phyloP scores from a whole-genome alignment of 2,113 vertebrate genomes.

The Thymallus thymallus region DNA sequence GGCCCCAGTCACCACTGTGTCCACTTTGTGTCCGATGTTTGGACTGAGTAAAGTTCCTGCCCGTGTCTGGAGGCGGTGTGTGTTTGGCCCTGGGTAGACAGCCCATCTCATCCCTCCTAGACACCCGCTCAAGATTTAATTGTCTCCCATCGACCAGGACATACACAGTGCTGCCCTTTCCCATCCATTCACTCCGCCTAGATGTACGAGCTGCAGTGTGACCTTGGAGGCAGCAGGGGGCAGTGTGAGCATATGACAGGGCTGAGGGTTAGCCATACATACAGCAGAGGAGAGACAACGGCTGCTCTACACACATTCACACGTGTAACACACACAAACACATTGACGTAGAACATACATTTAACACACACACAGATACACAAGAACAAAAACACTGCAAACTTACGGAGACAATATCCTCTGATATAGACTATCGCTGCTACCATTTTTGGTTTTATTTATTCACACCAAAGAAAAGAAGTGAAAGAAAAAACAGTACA shows the following conservation, averaged over 20 bases:
- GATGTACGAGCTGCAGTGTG: slow-evolving; percentile 11
- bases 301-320: background rate
- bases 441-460: background rate
- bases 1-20: background rate
- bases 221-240: slow-evolving; percentile 68
- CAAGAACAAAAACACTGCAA: background rate
- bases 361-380: background rate
- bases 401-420: background rate
- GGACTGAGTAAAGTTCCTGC: background rate
- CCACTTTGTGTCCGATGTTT: background rate
- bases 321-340: slow-evolving; percentile 1
- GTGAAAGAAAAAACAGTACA: background rate
- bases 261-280: background rate
- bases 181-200: background rate
- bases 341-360: too few relatives aligned
- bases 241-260: background rate
- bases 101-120: background rate
- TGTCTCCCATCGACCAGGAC: background rate
- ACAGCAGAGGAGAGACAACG: background rate
- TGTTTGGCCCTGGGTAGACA: background rate
- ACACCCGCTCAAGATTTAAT: slow-evolving; percentile 1
- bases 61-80: background rate
- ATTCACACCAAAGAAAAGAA: too few relatives aligned
- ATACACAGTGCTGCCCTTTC: background rate
- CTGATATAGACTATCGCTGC: background rate